Percentiles rank a stretch among this genome's conserved stretches.
These are phyloP conservation scores for Agelastica alni DNA, from an alignment of 2,888 invertebrate species.

Conservation along the genomic window DNA sequence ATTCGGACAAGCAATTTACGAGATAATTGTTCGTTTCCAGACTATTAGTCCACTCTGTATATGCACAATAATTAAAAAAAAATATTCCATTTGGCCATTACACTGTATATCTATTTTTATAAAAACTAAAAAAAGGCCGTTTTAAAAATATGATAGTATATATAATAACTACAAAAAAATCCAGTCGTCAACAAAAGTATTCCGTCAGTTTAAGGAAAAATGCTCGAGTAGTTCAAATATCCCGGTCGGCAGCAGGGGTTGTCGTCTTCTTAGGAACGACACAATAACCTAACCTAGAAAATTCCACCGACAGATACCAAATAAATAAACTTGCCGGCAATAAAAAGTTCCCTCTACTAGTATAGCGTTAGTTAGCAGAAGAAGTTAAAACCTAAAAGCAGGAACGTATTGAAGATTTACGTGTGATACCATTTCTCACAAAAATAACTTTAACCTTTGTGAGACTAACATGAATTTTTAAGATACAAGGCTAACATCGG, in stretches of 20 bases:
- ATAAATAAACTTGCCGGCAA: constrained; percentile 31
- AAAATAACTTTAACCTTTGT: too few relatives aligned
- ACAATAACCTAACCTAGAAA: constrained; percentile 31
- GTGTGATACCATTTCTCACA: too few relatives aligned
- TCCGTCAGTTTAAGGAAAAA: constrained; percentile 5
- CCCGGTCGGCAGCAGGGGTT: constrained; percentile 19
- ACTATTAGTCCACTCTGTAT: too few relatives aligned
- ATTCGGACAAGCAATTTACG: too few relatives aligned
- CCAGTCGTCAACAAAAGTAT: not conserved
- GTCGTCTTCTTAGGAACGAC: constrained; percentile 26
- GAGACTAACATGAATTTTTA: too few relatives aligned
- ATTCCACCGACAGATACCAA: constrained; percentile 30
- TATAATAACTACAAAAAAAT: not conserved
- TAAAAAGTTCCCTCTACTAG: constrained; percentile 34
- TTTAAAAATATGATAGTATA: too few relatives aligned
- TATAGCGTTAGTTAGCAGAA: constrained; percentile 32
- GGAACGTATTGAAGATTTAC: constrained; percentile 12
- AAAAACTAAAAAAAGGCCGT: too few relatives aligned
- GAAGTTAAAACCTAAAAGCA: constrained; percentile 13
- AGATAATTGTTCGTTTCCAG: too few relatives aligned
- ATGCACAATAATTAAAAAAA: too few relatives aligned
- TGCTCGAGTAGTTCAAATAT: constrained; percentile 4
- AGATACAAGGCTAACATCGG: too few relatives aligned
- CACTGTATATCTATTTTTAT: too few relatives aligned
- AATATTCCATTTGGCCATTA: too few relatives aligned